Base-by-base conservation (phyloP, 2,888 invertebrate species). In the Agrotis exclamationis region DNA sequence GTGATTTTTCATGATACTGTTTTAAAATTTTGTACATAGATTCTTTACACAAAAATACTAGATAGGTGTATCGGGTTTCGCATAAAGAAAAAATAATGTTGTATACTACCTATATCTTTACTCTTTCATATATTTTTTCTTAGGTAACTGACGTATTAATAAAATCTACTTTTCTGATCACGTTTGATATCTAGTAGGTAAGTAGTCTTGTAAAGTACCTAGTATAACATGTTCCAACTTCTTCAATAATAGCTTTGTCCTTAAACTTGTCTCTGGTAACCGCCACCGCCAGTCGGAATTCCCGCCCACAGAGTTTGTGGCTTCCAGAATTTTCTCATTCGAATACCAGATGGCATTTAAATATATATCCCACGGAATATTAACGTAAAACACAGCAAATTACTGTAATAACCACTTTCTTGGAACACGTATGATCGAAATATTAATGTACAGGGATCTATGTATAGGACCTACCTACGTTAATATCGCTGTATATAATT, bases 301-400 rank as follows among this genome's bases (percentile, higher is more conserved):
- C 84, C 88, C 91, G 88, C 90, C 92, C 89, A 87, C 79, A 80
- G 71, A 58, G 74, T 79, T 85, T 92, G 93, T 85, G 92, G 93
- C 87, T 90, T 89, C 85, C 88, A 88, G 85, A 79, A 84, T 89
- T 88, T 90, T 92, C 93, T 90, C 93, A 91, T 78, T 90, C 93
- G 93, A 72, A 78, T 89, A 88, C 93, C 93, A 93, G 88, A 91
- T 93, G 93, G 76, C 90, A 86, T 80, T 83, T 88, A 87, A 89
- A 84, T 86, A 85, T 79, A 87, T 85, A 82, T 85, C 76, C 69
- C 81, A 74, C 72, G 72, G 83, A 84, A 82, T 71, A 76, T 78
- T 75, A 84, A 81, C 79, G 83, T 90, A 86, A 89, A 86, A 92
- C 86, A 89, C 88, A 87, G 86, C 85, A 86, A 93, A 93, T 93